These are phyloP conservation scores for Anguilla rostrata DNA, from an alignment of 2,113 vertebrate species.

Conservation along the genomic window DNA sequence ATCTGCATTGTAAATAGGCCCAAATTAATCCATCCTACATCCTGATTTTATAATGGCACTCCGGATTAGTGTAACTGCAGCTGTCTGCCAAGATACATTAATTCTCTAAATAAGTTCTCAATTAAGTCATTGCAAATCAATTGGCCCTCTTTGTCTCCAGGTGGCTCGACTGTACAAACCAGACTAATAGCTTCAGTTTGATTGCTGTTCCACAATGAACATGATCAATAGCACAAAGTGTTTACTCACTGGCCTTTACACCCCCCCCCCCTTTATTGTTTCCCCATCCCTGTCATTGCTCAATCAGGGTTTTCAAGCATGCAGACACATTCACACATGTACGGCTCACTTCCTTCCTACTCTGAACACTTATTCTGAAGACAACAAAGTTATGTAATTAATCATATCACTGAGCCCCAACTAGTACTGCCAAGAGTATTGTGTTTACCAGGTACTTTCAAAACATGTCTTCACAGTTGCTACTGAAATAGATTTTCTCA, in stretches of 20 bases:
- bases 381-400: neutral
- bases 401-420: neutral
- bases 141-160: slow-evolving; percentile 32
- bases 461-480: neutral
- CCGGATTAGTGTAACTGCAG: slow-evolving; percentile 28
- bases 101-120: slow-evolving; percentile 49
- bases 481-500: neutral
- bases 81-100: slow-evolving; percentile 38
- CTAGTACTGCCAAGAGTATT: neutral
- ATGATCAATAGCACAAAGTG: slow-evolving; percentile 37
- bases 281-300: slow-evolving; percentile 8
- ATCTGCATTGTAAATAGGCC: slow-evolving; percentile 33
- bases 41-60: slow-evolving; percentile 39
- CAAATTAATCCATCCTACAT: slow-evolving; percentile 31
- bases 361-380: neutral
- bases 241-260: slow-evolving; percentile 30
- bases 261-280: neutral
- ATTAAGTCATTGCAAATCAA: slow-evolving; percentile 43
- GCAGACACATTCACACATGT: neutral
- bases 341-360: neutral
- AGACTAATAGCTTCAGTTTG: slow-evolving; percentile 36
- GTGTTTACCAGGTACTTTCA: neutral
- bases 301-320: slow-evolving; percentile 21
- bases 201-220: slow-evolving; percentile 21
- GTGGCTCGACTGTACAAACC: slow-evolving; percentile 28